phyloP scores from a whole-genome alignment of 2,113 vertebrate genomes.

The Archocentrus centrarchus region DNA sequence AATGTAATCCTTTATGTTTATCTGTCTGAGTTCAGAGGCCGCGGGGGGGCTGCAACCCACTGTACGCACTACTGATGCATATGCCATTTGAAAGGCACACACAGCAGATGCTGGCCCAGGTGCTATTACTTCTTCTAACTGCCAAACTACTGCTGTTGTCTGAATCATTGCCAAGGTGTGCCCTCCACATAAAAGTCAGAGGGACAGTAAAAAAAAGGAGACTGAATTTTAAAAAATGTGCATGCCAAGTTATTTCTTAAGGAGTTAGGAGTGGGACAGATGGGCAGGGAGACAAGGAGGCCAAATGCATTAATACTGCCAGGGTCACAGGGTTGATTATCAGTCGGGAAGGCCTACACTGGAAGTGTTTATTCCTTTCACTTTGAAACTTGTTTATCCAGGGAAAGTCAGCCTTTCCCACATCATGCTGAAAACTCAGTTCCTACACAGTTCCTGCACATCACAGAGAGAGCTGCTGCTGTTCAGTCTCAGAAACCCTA shows the following conservation, averaged over 20 bases:
- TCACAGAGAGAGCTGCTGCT: background rate
- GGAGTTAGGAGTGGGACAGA: conserved; percentile 14
- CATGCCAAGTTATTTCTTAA: background rate
- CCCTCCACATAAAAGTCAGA: conserved; percentile 11
- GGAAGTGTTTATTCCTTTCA: conserved; percentile 17
- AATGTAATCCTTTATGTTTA: conserved; percentile 56
- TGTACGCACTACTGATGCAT: conserved; percentile 2
- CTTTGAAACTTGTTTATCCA: conserved; percentile 11
- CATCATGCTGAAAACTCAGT: background rate
- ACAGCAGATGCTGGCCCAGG: conserved; percentile 63
- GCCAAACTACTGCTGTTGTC: conserved; percentile 37
- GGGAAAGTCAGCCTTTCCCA: background rate
- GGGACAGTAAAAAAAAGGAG: background rate
- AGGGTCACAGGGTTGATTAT: conserved; percentile 25
- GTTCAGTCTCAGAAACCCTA: background rate
- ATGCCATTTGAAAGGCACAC: conserved; percentile 21
- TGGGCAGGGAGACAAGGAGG: conserved; percentile 14
- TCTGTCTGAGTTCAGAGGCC: conserved; percentile 44
- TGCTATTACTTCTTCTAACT: conserved; percentile 37
- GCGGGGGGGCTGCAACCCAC: background rate
- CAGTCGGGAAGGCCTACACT: background rate
- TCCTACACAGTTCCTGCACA: background rate
- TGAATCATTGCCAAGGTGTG: conserved; percentile 41
- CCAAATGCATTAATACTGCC: background rate
- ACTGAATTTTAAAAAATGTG: background rate